These are phyloP conservation scores for Tachycineta bicolor DNA, from an alignment of 2,113 vertebrate species.

Conservation along the genomic window DNA sequence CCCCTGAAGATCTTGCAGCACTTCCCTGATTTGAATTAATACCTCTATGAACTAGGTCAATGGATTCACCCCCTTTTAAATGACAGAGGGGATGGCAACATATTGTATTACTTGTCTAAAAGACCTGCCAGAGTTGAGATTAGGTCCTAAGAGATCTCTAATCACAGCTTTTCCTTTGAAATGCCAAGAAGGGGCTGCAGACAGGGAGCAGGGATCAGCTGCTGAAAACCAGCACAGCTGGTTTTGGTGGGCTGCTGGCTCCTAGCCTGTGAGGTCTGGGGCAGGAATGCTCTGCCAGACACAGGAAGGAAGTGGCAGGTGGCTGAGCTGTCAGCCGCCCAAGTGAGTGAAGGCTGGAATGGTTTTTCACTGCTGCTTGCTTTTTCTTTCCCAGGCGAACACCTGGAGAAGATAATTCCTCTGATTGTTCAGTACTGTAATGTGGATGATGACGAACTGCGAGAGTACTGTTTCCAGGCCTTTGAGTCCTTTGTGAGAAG, in stretches of 20 bases:
- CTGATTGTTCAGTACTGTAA: conserved; percentile 87
- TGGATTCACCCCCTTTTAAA: not conserved
- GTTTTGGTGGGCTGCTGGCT: not conserved
- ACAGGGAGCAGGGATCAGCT: not conserved
- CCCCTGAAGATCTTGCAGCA: not conserved
- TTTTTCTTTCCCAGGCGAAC: conserved; percentile 78
- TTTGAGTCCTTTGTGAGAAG: conserved; percentile 89
- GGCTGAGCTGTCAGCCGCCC: not conserved
- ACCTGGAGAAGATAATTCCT: conserved; percentile 90
- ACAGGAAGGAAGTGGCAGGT: not conserved
- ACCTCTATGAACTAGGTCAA: not conserved
- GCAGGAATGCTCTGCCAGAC: not conserved
- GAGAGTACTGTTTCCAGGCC: conserved; percentile 93
- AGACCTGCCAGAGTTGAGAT: not conserved
- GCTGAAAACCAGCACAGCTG: not conserved
- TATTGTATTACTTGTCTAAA: not conserved
- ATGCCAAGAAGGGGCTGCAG: not conserved
- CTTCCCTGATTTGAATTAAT: not conserved
- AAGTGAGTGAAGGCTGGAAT: not conserved
- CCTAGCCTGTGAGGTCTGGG: not conserved
- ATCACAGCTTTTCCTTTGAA: not conserved
- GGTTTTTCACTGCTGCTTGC: not conserved
- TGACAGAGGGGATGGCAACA: not conserved
- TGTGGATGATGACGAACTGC: conserved; percentile 90
- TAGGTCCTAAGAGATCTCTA: not conserved